phyloP scores from a whole-genome alignment of 1,140 invertebrate species.

The Cherax quadricarinatus region DNA sequence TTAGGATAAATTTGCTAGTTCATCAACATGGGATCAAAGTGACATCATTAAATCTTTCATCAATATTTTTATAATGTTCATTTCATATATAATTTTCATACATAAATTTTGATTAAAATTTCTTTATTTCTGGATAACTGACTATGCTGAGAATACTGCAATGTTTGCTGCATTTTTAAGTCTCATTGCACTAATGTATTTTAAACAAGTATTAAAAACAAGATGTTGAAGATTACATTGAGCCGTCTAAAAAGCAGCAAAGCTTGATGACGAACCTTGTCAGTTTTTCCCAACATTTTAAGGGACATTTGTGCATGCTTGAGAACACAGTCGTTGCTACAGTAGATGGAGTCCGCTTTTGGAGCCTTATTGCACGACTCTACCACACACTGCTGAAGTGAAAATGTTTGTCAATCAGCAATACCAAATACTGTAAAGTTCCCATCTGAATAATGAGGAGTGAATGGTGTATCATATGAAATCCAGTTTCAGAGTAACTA shows the following conservation, averaged over 20 bases:
- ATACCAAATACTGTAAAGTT: neutral
- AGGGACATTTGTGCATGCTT: slow-evolving; percentile 60
- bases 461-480: neutral
- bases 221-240: neutral
- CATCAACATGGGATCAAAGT: too few relatives aligned
- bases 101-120: too few relatives aligned
- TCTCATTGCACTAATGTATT: neutral
- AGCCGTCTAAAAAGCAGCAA: slow-evolving; percentile 15
- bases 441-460: neutral
- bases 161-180: neutral
- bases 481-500: neutral
- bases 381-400: slow-evolving; percentile 54
- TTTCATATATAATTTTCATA: too few relatives aligned
- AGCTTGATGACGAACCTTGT: slow-evolving; percentile 48
- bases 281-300: slow-evolving; percentile 47
- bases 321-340: slow-evolving; percentile 59
- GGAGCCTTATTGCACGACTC: slow-evolving; percentile 52
- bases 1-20: too few relatives aligned
- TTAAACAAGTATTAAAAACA: neutral
- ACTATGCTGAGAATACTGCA: neutral
- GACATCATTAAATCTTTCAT: too few relatives aligned
- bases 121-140: too few relatives aligned
- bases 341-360: slow-evolving; percentile 59
- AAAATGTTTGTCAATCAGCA: slow-evolving; percentile 1
- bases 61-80: too few relatives aligned